Percentiles rank a stretch among this genome's conserved stretches.
Evolutionary conservation across 1,140 invertebrate genomes (phyloP).

Genomic region (Drosophila mauritiana): DNA sequence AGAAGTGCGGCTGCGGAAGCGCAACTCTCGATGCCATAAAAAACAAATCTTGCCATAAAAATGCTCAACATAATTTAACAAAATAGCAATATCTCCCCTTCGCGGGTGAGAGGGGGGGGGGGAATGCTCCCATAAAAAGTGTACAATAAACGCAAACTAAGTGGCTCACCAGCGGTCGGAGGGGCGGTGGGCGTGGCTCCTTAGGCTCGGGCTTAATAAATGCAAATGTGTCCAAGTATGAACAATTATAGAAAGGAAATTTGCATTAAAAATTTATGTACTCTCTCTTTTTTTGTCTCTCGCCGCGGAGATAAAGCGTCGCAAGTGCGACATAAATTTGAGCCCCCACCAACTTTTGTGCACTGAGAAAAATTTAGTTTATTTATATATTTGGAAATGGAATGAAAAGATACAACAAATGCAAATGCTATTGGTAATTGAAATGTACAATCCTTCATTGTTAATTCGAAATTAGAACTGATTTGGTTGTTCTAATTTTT

Average conservation of each 20-base stretch:
- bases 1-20: slow-evolving; percentile 12
- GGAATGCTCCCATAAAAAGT: slow-evolving; percentile 57
- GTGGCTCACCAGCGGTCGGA: slow-evolving; percentile 32
- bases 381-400: no score
- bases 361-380: neutral
- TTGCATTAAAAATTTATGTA: slow-evolving; percentile 82
- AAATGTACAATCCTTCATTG: no score
- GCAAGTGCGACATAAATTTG: slow-evolving; percentile 74
- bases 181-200: slow-evolving; percentile 5
- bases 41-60: slow-evolving; percentile 78
- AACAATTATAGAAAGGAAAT: slow-evolving; percentile 82
- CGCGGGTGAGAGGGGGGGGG: neutral
- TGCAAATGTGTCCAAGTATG: slow-evolving; percentile 81
- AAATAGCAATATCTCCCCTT: slow-evolving; percentile 72
- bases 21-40: slow-evolving; percentile 72
- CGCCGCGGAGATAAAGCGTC: slow-evolving; percentile 59
- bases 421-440: no score
- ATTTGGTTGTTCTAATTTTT: neutral
- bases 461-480: no score
- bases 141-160: slow-evolving; percentile 80
- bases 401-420: no score
- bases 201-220: slow-evolving; percentile 64
- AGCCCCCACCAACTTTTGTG: slow-evolving; percentile 1
- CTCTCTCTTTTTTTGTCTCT: slow-evolving; percentile 37
- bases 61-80: slow-evolving; percentile 80